Evolutionary conservation across 1,140 invertebrate species (phyloP), one percentile per base, ranked within the genome.

Genomic region (Rhyzopertha dominica): DNA sequence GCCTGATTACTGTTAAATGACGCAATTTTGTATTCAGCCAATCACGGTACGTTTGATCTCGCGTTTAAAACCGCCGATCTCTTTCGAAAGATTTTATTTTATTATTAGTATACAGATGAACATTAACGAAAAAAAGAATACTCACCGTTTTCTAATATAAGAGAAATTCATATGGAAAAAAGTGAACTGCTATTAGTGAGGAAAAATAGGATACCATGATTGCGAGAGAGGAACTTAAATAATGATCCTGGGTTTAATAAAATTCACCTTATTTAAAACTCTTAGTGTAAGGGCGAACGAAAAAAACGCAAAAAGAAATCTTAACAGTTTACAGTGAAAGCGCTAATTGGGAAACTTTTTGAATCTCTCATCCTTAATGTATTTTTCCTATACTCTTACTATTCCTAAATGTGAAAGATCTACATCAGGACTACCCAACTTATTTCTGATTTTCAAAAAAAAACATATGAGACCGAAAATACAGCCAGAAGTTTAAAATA

Each of bases 161-260:
- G n/a, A n/a, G n/a, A n/a, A n/a, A n/a, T n/a, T n/a, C n/a, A n/a
- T n/a, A n/a, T n/a, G n/a, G n/a, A n/a, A n/a, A n/a, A n/a, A n/a
- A n/a, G n/a, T n/a, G n/a, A n/a, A n/a, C 24, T 17, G 28, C 24
- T 29, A 39, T 12, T 18, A 49, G 12, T 14, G 5, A 18, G 19
- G 5, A 24, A 56, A 61, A 9, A 57, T 12, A 10, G 61, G 58
- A 24, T 42, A 61, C 60, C 62, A 64, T 12, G 62, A 48, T 36
- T 62, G 62, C 1, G 60, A 65, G 19, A 64, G 60, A 57, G 60
- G 65, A 43, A 63, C 53, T 1, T 60, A 26, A 7, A 62, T 13
- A 20, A 63, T 56, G 9, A 55, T 55, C 28, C 5, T 35, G 18
- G 54, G 47, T 24, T 51, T 44, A 9, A 59, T 57, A 22, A 5